Evolutionary conservation across 1,140 invertebrate species (phyloP).

Genomic region (Ptiloglossa arizonensis): DNA sequence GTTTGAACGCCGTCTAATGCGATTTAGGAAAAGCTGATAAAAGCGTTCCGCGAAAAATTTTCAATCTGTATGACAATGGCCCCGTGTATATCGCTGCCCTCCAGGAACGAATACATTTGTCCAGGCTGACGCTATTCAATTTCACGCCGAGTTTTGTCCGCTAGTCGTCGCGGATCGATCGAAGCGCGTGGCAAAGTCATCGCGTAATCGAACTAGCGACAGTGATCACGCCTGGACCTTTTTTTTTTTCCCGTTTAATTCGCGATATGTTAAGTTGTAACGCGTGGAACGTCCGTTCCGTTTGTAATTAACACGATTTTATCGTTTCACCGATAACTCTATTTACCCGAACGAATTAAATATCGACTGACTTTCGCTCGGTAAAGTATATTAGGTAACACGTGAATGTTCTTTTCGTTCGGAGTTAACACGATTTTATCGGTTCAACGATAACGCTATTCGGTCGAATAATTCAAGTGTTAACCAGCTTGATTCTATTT

Average conservation of each 20-base stretch:
- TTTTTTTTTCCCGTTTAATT: neutral
- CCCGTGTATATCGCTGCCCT: neutral
- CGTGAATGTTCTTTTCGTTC: no score
- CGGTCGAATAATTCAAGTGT: no score
- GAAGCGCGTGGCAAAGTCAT: neutral
- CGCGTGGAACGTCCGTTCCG: no score
- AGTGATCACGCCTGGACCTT: no score
- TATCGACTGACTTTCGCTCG: no score
- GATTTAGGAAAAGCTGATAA: conserved; percentile 21
- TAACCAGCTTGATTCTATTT: no score
- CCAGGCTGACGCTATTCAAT: neutral
- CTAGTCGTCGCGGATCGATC: neutral
- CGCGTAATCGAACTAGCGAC: conserved; percentile 10
- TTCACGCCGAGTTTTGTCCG: neutral
- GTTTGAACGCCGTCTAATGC: conserved; percentile 1
- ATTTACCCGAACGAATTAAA: no score
- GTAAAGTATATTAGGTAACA: no score
- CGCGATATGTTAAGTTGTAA: neutral
- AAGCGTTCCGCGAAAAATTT: conserved; percentile 28
- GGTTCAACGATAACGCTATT: no score
- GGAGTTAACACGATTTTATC: no score
- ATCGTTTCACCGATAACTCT: no score
- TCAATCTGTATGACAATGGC: conserved; percentile 27
- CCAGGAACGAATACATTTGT: neutral
- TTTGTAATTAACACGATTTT: no score